Conservation (phyloP, 2,113 vertebrate species). For the Otus sunia region DNA sequence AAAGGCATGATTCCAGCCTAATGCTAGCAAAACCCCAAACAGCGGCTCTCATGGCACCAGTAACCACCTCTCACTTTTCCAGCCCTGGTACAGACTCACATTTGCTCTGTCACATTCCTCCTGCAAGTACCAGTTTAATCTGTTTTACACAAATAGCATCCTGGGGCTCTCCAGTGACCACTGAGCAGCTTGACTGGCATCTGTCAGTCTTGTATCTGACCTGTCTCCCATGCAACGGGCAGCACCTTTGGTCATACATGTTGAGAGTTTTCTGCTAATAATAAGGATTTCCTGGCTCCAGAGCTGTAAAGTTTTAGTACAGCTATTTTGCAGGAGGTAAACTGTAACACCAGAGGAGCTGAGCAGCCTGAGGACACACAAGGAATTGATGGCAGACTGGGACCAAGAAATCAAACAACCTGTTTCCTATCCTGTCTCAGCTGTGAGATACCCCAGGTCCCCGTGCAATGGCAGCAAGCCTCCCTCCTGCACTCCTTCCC, state of each 20-base stretch:
- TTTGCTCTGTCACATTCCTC: background rate
- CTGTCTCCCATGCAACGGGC: background rate
- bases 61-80: background rate
- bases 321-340: background rate
- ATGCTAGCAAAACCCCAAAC: background rate
- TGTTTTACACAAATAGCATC: background rate
- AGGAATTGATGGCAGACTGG: background rate
- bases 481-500: background rate
- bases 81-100: background rate
- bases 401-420: background rate
- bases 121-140: background rate
- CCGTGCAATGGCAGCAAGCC: background rate
- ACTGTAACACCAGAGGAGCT: background rate
- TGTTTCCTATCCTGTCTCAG: background rate
- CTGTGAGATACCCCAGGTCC: background rate
- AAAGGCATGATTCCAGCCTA: background rate
- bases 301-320: background rate
- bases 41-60: background rate
- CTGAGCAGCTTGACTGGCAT: background rate
- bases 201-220: background rate
- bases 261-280: background rate
- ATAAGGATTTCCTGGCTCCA: background rate
- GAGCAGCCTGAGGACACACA: background rate
- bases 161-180: background rate
- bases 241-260: background rate